These are phyloP conservation scores for Euclidia mi DNA, from an alignment of 2,888 invertebrate genomes.

Conservation along the genomic window DNA sequence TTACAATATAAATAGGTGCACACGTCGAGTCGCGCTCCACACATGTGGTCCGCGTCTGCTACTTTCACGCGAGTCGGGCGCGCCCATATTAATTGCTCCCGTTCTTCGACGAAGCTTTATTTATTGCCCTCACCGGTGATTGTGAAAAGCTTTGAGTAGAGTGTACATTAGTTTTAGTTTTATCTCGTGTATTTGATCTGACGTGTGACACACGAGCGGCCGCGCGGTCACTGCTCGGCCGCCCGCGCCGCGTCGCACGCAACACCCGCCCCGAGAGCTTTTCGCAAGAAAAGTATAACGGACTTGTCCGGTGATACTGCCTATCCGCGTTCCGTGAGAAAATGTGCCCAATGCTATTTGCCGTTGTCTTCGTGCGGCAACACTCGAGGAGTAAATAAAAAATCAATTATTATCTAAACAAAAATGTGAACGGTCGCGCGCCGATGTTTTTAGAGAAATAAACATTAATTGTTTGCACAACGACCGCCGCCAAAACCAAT, in stretches of 20 bases:
- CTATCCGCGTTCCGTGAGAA: conserved; percentile 74
- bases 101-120: conserved; percentile 89
- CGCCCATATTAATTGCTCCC: conserved; percentile 90
- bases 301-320: conserved; percentile 43
- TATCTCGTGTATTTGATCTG: conserved; percentile 85
- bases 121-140: conserved; percentile 86
- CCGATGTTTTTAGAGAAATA: conserved; percentile 89
- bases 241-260: conserved; percentile 25
- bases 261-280: conserved; percentile 57
- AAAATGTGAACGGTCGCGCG: conserved; percentile 85
- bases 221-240: conserved; percentile 51
- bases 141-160: conserved; percentile 87
- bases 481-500: conserved; percentile 88
- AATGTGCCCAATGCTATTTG: conserved; percentile 73
- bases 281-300: conserved; percentile 69
- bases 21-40: conserved; percentile 66
- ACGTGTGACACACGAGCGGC: conserved; percentile 80
- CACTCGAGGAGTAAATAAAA: conserved; percentile 84
- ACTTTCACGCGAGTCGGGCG: conserved; percentile 87
- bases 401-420: conserved; percentile 87
- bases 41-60: conserved; percentile 78
- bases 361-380: conserved; percentile 77
- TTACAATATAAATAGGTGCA: conserved; percentile 40
- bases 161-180: conserved; percentile 87
- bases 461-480: conserved; percentile 87